Percentiles rank a stretch among this genome's conserved stretches.
These are phyloP conservation scores for Polydrusus pterygomalis DNA, from an alignment of 2,888 invertebrate species.

Conservation along the genomic window DNA sequence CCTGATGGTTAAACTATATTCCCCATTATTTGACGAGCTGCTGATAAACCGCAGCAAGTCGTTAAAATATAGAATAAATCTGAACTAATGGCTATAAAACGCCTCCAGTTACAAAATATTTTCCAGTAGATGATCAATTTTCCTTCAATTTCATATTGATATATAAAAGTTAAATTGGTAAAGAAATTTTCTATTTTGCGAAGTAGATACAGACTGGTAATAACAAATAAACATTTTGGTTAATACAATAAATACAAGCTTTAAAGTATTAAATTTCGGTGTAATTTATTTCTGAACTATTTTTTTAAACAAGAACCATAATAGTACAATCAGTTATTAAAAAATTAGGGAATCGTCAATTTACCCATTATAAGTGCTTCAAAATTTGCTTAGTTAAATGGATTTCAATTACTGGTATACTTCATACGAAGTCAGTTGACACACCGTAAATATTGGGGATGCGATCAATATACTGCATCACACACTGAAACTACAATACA, in stretches of 20 bases:
- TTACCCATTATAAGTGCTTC: no score
- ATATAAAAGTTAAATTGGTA: slow-evolving; percentile 31
- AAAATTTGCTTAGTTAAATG: no score
- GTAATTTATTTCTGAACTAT: not conserved
- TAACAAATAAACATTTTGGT: no score
- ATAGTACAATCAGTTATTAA: no score
- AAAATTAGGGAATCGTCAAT: not conserved
- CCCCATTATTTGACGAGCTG: slow-evolving; percentile 41
- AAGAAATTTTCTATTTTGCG: slow-evolving; percentile 2
- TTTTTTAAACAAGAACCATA: no score
- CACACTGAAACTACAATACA: no score
- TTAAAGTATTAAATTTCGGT: not conserved
- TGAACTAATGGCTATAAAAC: slow-evolving; percentile 42
- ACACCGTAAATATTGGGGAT: no score
- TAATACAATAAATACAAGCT: not conserved
- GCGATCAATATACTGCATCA: no score
- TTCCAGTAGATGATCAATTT: slow-evolving; percentile 7
- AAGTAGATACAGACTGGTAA: not conserved
- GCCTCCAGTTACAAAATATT: slow-evolving; percentile 33
- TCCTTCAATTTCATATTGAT: not conserved
- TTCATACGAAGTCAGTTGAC: no score
- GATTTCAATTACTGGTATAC: no score
- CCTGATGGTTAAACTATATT: slow-evolving; percentile 21
- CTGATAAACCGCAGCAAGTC: slow-evolving; percentile 44
- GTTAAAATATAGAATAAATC: slow-evolving; percentile 49